A percentile compares a stretch with the other conserved stretches of the same genome.
phyloP scores from a whole-genome alignment of 2,888 invertebrate species.

The Papilio protenor region DNA sequence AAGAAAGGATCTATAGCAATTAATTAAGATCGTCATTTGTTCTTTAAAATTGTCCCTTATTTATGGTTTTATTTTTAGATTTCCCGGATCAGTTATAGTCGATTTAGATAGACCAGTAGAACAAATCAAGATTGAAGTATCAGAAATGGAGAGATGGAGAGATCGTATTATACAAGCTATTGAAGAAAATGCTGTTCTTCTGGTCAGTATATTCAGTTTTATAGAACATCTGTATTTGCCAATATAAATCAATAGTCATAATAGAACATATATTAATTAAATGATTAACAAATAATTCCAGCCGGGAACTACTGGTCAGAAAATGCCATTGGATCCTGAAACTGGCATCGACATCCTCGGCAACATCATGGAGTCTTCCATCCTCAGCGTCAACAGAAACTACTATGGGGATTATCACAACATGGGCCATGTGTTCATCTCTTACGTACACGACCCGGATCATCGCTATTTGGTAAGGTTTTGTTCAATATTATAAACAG shows the following conservation, averaged over 20 bases:
- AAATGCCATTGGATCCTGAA: constrained; percentile 83
- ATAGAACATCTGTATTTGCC: not conserved
- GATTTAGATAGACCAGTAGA: constrained; percentile 86
- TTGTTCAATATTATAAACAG: not conserved
- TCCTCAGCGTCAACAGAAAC: constrained; percentile 86
- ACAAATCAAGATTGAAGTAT: constrained; percentile 84
- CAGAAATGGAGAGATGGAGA: constrained; percentile 87
- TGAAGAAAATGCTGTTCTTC: constrained; percentile 59
- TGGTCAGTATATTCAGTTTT: constrained; percentile 27
- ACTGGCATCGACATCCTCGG: constrained; percentile 91
- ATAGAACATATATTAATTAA: not conserved
- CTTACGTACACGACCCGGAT: constrained; percentile 91
- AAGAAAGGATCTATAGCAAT: too few species aligned
- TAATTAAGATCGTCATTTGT: too few species aligned
- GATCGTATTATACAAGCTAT: constrained; percentile 88
- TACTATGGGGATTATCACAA: constrained; percentile 93
- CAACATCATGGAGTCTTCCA: constrained; percentile 90
- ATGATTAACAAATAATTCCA: constrained; percentile 53
- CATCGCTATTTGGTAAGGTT: constrained; percentile 86
- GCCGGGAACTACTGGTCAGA: constrained; percentile 79
- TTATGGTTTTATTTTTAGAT: constrained; percentile 48
- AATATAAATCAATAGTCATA: not conserved
- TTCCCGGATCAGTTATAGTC: constrained; percentile 76
- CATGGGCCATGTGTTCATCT: constrained; percentile 90
- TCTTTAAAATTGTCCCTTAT: too few species aligned